Base-by-base conservation (phyloP, 2,797 vertebrate genomes). In the Mormyrops attenuatus region DNA sequence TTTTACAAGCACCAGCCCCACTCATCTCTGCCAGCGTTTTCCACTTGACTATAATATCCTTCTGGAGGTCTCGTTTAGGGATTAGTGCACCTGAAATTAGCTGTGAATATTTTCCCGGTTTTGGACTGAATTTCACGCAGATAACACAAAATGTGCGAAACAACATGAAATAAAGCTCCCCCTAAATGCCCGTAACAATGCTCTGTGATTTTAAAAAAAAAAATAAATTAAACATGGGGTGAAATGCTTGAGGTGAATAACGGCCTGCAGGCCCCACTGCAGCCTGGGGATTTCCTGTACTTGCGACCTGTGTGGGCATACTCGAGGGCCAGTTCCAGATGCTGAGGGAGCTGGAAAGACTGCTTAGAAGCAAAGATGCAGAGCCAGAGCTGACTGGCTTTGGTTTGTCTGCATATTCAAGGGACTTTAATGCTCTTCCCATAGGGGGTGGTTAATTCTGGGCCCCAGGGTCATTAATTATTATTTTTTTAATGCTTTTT, bases 201-300 rank as follows among this genome's bases (percentile, higher is more conserved):
- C 2, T 2, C 34, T 41, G 55, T 60, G 26, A 73, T 87, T 87
- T 5, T 38, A 60, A 22, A 8, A 60, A 60, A 4, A 60, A 2
- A 5, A 57, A 30, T 60, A 34, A 66, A 85, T 66, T 49, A 34
- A 89, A 66, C 41, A 86, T 89, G 55, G 30, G 44, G 80, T n/a
- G 41, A 52, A 38, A 22, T 60, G 50, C 69, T 89, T 63, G n/a
- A 30, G 53, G 52, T 60, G 80, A 66, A 20, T 44, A n/a, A 38
- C 22, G 3, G 7, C 82, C 53, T 85, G 57, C 7, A 69, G 82
- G 57, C 57, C 57, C 11, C 82, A 63, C 47, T 44, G 34, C 49
- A 73, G 63, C 84, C 85, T 89, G 89, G 89, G 85, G 34, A 26
- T 87, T 87, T 87, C 49, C 89, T 89, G 89, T 9, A 57, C 89